Conservation (phyloP, 2,797 vertebrate genomes). For the Betta splendens region DNA sequence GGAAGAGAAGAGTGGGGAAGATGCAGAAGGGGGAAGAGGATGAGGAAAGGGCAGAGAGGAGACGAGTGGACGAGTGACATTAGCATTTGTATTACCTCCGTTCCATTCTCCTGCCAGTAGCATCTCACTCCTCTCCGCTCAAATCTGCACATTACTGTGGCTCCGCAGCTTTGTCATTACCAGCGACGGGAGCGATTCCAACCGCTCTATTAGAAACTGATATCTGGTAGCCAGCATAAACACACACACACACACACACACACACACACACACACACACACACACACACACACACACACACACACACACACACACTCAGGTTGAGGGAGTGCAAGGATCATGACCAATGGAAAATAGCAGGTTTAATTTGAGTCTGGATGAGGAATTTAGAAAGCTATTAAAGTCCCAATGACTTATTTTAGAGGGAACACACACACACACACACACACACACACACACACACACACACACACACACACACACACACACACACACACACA, state of each 20-base stretch:
- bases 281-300: constrained; percentile 35
- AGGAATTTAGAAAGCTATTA: constrained; percentile 43
- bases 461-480: neutral
- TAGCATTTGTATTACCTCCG: constrained; percentile 69
- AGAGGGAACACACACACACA: neutral
- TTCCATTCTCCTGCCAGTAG: constrained; percentile 48
- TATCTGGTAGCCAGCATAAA: constrained; percentile 33
- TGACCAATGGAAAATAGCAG: constrained; percentile 33
- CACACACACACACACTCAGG: constrained; percentile 16
- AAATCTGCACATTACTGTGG: constrained; percentile 52
- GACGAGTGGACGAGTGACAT: constrained; percentile 38
- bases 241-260: constrained; percentile 25
- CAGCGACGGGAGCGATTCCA: constrained; percentile 27
- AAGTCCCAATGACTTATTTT: constrained; percentile 43
- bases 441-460: constrained; percentile 2
- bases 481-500: neutral
- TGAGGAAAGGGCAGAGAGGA: constrained; percentile 18
- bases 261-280: constrained; percentile 14
- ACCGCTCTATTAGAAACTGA: constrained; percentile 50
- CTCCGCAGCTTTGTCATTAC: constrained; percentile 51
- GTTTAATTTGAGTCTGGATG: constrained; percentile 37
- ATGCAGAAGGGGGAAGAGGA: constrained; percentile 17
- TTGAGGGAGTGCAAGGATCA: constrained; percentile 8
- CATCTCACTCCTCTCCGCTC: constrained; percentile 34
- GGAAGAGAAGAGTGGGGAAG: constrained; percentile 7